Evolutionary conservation across 2,888 invertebrate species (phyloP).

Genomic region (Drosophila ustulata): DNA sequence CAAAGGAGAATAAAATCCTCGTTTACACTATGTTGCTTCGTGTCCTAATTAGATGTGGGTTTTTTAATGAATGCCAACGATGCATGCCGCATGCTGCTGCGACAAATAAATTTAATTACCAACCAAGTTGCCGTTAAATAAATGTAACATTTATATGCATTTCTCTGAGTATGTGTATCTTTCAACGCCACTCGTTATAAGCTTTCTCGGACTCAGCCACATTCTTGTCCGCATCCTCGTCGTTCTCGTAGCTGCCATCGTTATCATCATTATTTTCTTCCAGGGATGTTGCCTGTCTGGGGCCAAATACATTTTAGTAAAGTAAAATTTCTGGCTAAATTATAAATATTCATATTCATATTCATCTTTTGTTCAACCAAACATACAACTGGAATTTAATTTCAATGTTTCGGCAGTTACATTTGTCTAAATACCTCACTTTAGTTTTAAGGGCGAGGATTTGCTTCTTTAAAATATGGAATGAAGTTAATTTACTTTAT

Average conservation of each 20-base stretch:
- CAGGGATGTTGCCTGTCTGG: slow-evolving; percentile 42
- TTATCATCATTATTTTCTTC: slow-evolving; percentile 29
- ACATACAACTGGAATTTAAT: no score
- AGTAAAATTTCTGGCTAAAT: slow-evolving; percentile 18
- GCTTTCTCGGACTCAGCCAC: slow-evolving; percentile 32
- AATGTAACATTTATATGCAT: slow-evolving; percentile 38
- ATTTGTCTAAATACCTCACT: no score
- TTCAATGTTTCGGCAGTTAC: no score
- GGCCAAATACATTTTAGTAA: no score
- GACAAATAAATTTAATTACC: slow-evolving; percentile 74
- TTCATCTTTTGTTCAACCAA: no score
- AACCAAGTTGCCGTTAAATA: slow-evolving; percentile 63
- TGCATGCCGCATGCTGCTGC: slow-evolving; percentile 37
- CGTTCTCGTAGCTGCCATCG: slow-evolving; percentile 21
- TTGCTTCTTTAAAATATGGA: no score
- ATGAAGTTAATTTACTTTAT: no score
- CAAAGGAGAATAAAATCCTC: not conserved
- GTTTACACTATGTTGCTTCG: not conserved
- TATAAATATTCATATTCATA: no score
- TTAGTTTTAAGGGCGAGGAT: no score
- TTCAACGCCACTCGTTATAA: slow-evolving; percentile 40
- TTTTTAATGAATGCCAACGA: not conserved
- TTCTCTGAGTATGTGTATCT: slow-evolving; percentile 10
- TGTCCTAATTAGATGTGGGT: not conserved
- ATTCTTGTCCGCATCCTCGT: slow-evolving; percentile 26